phyloP scores from a whole-genome alignment of 2,797 vertebrate genomes.

The Eutrigla gurnardus region DNA sequence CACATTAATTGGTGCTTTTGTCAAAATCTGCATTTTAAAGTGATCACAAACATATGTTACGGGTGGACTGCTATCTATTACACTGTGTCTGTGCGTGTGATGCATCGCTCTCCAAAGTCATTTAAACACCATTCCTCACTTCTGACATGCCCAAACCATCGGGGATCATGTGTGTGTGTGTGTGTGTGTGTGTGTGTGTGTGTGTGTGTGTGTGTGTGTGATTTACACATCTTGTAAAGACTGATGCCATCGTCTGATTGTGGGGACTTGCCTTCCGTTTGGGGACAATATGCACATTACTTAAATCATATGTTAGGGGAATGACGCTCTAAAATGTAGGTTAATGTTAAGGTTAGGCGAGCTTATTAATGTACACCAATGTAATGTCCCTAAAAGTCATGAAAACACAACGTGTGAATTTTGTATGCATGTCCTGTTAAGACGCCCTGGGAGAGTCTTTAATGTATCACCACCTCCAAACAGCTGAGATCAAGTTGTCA shows the following conservation, averaged over 20 bases:
- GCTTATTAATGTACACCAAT: too few species aligned
- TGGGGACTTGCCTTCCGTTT: too few species aligned
- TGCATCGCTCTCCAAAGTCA: conserved; percentile 3
- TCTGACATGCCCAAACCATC: conserved; percentile 34
- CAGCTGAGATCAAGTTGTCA: conserved; percentile 35
- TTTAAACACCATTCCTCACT: conserved; percentile 53
- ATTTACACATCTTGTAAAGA: too few species aligned
- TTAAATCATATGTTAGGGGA: too few species aligned
- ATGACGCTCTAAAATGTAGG: too few species aligned
- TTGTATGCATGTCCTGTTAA: conserved; percentile 37
- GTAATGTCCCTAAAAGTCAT: too few species aligned
- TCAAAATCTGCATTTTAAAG: conserved; percentile 34
- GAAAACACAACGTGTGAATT: not conserved
- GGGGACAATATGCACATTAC: too few species aligned
- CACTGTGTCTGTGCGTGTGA: conserved; percentile 7
- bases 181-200: conserved; percentile 7
- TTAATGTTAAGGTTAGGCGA: too few species aligned
- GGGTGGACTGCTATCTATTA: not conserved
- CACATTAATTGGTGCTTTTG: not conserved
- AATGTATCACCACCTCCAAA: conserved; percentile 28
- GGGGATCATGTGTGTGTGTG: conserved; percentile 3
- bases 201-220: not conserved
- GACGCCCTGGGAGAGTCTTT: conserved; percentile 27
- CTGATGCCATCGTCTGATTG: too few species aligned
- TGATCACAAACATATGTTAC: conserved; percentile 42